phyloP scores from a whole-genome alignment of 2,113 vertebrate species.

The Rattus rattus region DNA sequence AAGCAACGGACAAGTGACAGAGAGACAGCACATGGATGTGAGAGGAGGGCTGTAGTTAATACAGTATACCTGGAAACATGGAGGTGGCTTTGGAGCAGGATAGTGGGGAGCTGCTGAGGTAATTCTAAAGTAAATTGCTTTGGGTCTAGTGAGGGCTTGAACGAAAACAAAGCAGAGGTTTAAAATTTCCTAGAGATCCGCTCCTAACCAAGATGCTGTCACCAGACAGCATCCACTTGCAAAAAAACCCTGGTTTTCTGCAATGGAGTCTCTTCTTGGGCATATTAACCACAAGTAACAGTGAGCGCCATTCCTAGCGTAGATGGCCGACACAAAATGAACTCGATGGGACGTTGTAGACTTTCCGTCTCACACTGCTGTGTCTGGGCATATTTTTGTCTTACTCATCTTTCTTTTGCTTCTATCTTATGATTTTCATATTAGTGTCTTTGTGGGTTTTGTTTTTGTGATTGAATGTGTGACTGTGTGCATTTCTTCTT shows the following conservation, averaged over 20 bases:
- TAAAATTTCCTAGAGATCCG: neutral
- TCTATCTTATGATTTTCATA: neutral
- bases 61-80: neutral
- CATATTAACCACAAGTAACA: neutral
- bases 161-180: neutral
- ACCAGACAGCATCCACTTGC: neutral
- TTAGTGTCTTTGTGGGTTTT: neutral
- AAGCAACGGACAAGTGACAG: neutral
- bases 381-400: neutral
- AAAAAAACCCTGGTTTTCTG: neutral
- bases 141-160: neutral
- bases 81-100: neutral
- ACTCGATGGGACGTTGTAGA: neutral
- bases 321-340: neutral
- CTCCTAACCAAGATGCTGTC: neutral
- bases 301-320: no score
- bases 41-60: neutral
- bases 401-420: neutral
- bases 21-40: neutral
- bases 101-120: no score
- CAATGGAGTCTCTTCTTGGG: neutral
- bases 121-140: neutral
- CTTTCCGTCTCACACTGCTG: neutral
- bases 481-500: neutral
- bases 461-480: neutral